Evolutionary conservation across 92 coral and sea anemone species (phyloP).

Genomic region (Palythoa grandiflora): DNA sequence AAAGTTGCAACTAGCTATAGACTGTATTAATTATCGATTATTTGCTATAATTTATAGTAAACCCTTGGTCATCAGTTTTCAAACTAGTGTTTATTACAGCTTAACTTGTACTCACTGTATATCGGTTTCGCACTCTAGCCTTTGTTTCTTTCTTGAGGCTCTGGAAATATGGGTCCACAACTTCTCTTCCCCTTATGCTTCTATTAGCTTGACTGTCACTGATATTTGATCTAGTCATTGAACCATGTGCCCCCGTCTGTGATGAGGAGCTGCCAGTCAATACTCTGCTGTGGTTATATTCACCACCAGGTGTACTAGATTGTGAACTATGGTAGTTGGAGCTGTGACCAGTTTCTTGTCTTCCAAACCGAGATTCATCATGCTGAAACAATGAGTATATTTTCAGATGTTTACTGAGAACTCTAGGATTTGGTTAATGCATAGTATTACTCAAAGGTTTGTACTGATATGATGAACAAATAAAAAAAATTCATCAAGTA

Average conservation of each 20-base stretch:
- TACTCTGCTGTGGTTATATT: neutral
- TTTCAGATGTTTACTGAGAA: neutral
- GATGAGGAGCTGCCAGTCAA: neutral
- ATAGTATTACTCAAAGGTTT: too few species aligned
- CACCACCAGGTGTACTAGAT: neutral
- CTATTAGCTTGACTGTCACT: neutral
- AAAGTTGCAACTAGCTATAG: too few species aligned
- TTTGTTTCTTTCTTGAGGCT: conserved; percentile 35
- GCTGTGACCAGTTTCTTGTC: neutral
- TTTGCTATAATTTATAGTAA: too few species aligned
- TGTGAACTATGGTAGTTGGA: neutral
- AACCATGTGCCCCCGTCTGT: neutral
- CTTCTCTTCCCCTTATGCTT: conserved; percentile 30
- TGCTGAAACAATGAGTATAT: neutral
- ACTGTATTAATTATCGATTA: too few species aligned
- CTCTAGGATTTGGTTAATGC: too few species aligned
- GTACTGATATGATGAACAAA: too few species aligned
- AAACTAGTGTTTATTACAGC: neutral
- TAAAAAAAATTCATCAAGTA: too few species aligned
- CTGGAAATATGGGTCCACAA: conserved; percentile 30
- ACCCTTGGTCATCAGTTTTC: too few species aligned
- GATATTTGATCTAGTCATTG: neutral
- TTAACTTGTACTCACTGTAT: neutral
- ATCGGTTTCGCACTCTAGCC: conserved; percentile 32
- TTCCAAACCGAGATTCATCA: neutral